Base-by-base conservation (phyloP, 2,113 vertebrate genomes). In the mouse (Mus musculus) region DNA sequence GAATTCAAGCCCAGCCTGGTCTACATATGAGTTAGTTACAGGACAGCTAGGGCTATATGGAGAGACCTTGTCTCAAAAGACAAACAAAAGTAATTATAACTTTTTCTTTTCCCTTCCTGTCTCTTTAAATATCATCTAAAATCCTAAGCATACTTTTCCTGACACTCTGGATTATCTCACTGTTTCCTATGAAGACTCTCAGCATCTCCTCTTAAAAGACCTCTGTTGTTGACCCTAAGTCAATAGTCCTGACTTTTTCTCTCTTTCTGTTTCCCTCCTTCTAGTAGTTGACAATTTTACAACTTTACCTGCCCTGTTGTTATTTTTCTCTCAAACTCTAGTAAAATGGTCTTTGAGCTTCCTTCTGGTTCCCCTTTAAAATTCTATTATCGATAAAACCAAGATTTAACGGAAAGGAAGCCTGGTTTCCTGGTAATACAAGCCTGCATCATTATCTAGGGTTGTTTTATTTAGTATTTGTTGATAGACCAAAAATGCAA, bases 381-480 rank as follows among this genome's bases (percentile, higher is more conserved):
- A 46, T 85, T 46, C 26, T 85, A 65, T 65, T 26, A 85, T 85
- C 28, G 4, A 46, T 85, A 65, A 85, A 85, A 85, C n/a, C 26
- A 85, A 46, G 59, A 65, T 30, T 61, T 28, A 8, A 65, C 82
- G 30, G 26, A 46, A 65, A 42, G 56, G 82, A 85, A 6, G 59
- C 14, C 39, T 78, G 71, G 73, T 95, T 92, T 46, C 24, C 59
- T 89, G 30, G 52, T 42, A 30, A 59, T 0, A 75, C 30, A 36
- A 42, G 61, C 3, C 8, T 63, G n/a, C 26, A 85, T 20, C 33
- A 46, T 56, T 19, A 22, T 75, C 4, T 93, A 59, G 69, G 72
- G 33, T 96, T 46, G 63, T 85, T 36, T 90, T 80, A 61, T 78
- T 92, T 90, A 61, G 14, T 52, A 84, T 93, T 80, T 61, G 26